Conservation (phyloP, 92 coral and sea anemone species). For the Zoanthus sociatus region DNA sequence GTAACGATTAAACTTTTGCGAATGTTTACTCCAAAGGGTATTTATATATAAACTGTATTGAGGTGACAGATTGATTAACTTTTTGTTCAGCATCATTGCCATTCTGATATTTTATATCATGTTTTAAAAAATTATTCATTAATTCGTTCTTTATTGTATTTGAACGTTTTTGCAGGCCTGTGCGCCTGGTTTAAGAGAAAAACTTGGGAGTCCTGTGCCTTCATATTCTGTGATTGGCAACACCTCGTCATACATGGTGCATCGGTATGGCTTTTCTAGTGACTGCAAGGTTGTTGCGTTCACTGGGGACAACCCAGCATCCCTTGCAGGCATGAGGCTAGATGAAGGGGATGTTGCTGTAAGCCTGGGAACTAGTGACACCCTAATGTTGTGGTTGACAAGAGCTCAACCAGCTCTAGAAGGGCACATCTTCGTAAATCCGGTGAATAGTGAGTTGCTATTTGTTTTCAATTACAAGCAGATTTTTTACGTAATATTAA, state of each 20-base stretch:
- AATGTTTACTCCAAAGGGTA: no score
- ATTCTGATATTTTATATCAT: no score
- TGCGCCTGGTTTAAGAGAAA: conserved; percentile 83
- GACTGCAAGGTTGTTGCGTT: conserved; percentile 95
- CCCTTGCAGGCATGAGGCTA: conserved; percentile 95
- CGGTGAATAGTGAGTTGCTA: conserved; percentile 82
- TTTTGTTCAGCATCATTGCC: no score
- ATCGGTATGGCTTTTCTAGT: conserved; percentile 77
- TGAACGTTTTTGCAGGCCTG: conserved; percentile 72
- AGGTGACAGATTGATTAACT: no score
- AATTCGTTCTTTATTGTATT: not conserved
- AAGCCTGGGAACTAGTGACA: conserved; percentile 97
- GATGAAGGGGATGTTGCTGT: conserved; percentile 87
- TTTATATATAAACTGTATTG: no score
- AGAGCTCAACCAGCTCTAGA: conserved; percentile 88
- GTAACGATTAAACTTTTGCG: no score
- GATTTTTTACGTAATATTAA: no score
- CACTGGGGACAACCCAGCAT: conserved; percentile 99
- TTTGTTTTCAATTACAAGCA: not conserved
- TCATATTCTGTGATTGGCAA: conserved; percentile 75
- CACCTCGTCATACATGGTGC: conserved; percentile 85
- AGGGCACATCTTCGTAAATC: conserved; percentile 98
- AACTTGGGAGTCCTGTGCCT: conserved; percentile 84
- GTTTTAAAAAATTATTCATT: no score
- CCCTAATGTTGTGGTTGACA: conserved; percentile 87